Base-by-base conservation (phyloP, 2,113 vertebrate genomes). In the Osmerus mordax region DNA sequence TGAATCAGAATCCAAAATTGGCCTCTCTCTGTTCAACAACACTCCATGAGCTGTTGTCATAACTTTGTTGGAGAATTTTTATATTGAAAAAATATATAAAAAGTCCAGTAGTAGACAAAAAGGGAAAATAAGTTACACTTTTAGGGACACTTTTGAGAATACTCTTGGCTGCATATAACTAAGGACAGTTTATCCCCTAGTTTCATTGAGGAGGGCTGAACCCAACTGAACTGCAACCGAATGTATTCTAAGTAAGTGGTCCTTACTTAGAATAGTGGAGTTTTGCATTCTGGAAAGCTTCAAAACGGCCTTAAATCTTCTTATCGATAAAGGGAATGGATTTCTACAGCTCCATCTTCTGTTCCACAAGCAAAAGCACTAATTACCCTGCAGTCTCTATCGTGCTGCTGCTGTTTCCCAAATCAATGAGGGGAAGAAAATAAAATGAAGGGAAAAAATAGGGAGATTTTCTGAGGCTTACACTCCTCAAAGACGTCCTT, bases 321-420 rank as follows among this genome's bases (percentile, higher is more conserved):
- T 79, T 69, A 83, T 70, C 12, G 8, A 76, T 65, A 58, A 75
- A 70, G 59, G 61, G 73, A 80, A 73, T 16, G 32, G 68, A 78
- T 79, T 83, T 82, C 23, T 3, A 12, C 51, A 51, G 73, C 59
- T 61, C 21, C 63, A 65, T 41, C 53, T 71, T 84, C 41, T 18
- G 65, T 65, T 83, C 28, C 67, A 69, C 55, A 67, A 80, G 69
- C 78, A 74, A 73, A 74, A 70, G 76, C 59, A 70, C 67, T 81
- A 79, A 87, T 88, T 81, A 85, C 60, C 66, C 78, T 51, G 36
- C 68, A 75, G 79, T 14, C 2, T 63, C 54, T 67, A 63, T 7
- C 19, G 66, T 78, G 52, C 70, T 58, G 23, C 70, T 69, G 71
- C 65, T 70, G 60, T 77, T 74, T 78, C 69, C 21, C 55, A 67